These are phyloP conservation scores for Hippasteria phrygiana DNA, from an alignment of 53 echinoderm and acorn worm species.

Conservation along the genomic window DNA sequence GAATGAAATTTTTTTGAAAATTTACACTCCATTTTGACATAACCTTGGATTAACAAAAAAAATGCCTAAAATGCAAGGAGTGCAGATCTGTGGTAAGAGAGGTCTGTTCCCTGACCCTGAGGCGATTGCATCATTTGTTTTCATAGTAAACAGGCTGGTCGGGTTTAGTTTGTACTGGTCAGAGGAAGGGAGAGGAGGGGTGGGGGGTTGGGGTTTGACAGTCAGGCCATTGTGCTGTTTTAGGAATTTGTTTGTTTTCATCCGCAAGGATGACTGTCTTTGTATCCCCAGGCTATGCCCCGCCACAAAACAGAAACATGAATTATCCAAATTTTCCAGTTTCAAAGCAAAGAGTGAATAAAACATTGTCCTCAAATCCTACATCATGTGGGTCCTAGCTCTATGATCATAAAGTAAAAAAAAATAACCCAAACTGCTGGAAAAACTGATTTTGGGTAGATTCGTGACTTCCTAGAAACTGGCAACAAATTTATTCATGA, in stretches of 20 bases:
- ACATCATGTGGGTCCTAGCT: too few relatives aligned
- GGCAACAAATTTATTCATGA: too few relatives aligned
- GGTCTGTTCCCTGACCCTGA: conserved; percentile 57
- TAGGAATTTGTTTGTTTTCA: neutral
- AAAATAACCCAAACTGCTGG: too few relatives aligned
- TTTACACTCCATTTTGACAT: neutral
- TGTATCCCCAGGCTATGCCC: neutral
- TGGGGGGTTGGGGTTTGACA: neutral
- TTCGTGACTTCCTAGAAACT: too few relatives aligned
- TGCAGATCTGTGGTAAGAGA: neutral
- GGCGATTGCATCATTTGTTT: conserved; percentile 52
- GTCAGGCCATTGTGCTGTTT: neutral
- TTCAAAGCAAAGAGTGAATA: too few relatives aligned
- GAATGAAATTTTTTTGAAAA: too few relatives aligned
- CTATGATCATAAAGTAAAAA: too few relatives aligned
- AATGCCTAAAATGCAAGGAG: neutral
- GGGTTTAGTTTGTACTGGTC: conserved; percentile 30
- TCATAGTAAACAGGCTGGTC: conserved; percentile 61
- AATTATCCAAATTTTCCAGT: too few relatives aligned
- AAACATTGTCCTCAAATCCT: too few relatives aligned
- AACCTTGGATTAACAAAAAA: neutral
- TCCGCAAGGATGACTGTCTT: neutral
- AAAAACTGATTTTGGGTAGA: too few relatives aligned
- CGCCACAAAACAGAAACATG: neutral
- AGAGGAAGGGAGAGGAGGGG: neutral